Evolutionary conservation across 2,888 invertebrate species (phyloP).

Genomic region (Drosophila mimica): DNA sequence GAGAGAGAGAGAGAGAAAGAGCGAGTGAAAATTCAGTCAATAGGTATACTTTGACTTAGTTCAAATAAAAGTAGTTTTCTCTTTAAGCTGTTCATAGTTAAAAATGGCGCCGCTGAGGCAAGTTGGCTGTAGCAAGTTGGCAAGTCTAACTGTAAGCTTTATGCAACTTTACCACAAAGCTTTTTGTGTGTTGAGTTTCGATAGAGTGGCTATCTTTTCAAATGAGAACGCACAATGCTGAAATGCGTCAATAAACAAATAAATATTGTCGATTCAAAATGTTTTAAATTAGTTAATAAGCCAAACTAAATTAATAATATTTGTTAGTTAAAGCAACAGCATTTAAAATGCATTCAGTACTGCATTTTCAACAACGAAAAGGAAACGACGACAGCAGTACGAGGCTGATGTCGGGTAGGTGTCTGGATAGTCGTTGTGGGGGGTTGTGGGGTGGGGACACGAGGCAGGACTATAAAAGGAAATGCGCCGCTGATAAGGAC

Average conservation of each 20-base stretch:
- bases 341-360: not conserved
- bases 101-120: constrained; percentile 14
- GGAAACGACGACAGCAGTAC: constrained; percentile 5
- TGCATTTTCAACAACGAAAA: constrained; percentile 1
- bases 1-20: not conserved
- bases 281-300: not conserved
- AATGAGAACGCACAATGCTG: constrained; percentile 6
- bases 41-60: constrained; percentile 14
- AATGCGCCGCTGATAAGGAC: constrained; percentile 80
- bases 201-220: constrained; percentile 26
- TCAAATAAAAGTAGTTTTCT: constrained; percentile 15
- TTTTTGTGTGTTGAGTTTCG: constrained; percentile 41
- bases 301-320: not conserved
- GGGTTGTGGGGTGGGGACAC: constrained; percentile 16
- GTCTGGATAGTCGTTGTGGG: not conserved
- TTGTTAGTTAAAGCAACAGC: not conserved
- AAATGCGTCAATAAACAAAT: not conserved
- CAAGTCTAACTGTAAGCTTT: constrained; percentile 25
- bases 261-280: not conserved
- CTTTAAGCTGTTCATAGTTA: constrained; percentile 7
- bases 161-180: constrained; percentile 34
- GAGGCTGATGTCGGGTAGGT: constrained; percentile 7
- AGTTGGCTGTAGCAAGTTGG: constrained; percentile 29
- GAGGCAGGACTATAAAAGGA: constrained; percentile 82
- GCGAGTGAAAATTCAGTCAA: constrained; percentile 9